phyloP scores from a whole-genome alignment of 2,888 invertebrate genomes.

The Heliconius cydno region DNA sequence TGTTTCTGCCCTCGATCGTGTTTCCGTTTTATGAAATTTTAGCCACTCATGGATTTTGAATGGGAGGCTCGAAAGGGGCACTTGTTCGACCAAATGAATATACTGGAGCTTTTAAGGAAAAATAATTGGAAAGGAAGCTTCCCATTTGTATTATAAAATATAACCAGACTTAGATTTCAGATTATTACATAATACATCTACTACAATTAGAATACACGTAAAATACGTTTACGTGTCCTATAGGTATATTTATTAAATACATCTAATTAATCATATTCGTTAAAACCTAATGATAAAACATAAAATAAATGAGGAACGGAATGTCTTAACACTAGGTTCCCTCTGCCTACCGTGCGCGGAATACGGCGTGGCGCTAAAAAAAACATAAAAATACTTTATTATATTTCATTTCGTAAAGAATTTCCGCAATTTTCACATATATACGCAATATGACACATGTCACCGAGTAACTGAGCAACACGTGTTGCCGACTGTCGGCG shows the following conservation, averaged over 20 bases:
- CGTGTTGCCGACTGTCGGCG: constrained; percentile 29
- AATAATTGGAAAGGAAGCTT: constrained; percentile 32
- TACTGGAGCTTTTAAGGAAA: constrained; percentile 32
- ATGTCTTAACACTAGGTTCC: no score
- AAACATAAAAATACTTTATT: no score
- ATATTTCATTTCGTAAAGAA: not conserved
- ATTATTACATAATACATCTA: not conserved
- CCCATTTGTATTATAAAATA: constrained; percentile 24
- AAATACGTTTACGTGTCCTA: not conserved
- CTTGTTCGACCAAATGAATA: constrained; percentile 39
- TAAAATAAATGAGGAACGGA: not conserved
- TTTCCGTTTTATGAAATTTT: constrained; percentile 40
- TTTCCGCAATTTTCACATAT: constrained; percentile 10
- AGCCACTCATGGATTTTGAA: constrained; percentile 36
- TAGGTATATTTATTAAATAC: not conserved
- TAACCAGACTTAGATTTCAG: not conserved
- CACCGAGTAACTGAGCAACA: constrained; percentile 35
- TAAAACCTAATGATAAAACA: not conserved
- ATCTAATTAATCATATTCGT: no score
- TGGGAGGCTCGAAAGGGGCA: constrained; percentile 38
- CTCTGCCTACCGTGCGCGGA: no score
- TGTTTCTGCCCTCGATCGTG: constrained; percentile 16
- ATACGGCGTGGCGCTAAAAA: no score
- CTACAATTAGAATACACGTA: not conserved
- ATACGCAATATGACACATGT: constrained; percentile 33